A percentile compares a stretch with the other conserved stretches of the same genome.
These are phyloP conservation scores for Prosopocoilus inquinatus DNA, from an alignment of 2,888 invertebrate species.

Conservation along the genomic window DNA sequence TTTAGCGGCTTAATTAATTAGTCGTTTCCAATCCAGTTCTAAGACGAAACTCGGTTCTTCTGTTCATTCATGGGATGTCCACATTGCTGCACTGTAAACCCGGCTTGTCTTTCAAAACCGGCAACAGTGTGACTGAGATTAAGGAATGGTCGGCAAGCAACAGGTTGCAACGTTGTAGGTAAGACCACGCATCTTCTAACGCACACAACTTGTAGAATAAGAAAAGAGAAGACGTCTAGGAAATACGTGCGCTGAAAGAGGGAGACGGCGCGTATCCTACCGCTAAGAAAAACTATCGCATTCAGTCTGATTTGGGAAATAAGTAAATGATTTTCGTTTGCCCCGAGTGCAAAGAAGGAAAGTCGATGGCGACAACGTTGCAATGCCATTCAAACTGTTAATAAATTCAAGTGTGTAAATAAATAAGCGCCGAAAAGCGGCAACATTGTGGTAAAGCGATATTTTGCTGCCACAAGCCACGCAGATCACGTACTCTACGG, in stretches of 20 bases:
- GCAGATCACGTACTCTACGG: slow-evolving; percentile 21
- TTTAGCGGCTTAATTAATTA: too few relatives aligned
- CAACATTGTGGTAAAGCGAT: slow-evolving; percentile 27
- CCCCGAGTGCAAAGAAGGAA: background rate
- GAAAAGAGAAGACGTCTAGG: slow-evolving; percentile 12
- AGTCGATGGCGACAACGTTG: background rate
- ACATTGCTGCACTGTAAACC: slow-evolving; percentile 27
- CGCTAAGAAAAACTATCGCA: too few relatives aligned
- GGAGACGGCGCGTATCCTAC: background rate
- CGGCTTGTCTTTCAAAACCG: slow-evolving; percentile 29
- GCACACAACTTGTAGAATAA: slow-evolving; percentile 12
- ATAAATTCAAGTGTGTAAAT: slow-evolving; percentile 4
- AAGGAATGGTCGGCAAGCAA: slow-evolving; percentile 35
- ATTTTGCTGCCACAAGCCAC: slow-evolving; percentile 24
- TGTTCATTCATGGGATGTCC: background rate
- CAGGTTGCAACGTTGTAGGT: slow-evolving; percentile 39
- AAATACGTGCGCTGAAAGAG: slow-evolving; percentile 2
- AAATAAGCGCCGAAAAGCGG: slow-evolving; percentile 15
- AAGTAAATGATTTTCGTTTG: background rate
- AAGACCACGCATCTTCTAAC: slow-evolving; percentile 19
- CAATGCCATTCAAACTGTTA: background rate
- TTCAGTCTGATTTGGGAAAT: background rate
- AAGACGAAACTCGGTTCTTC: background rate
- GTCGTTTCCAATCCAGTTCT: too few relatives aligned
- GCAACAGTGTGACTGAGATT: slow-evolving; percentile 39